phyloP scores from a whole-genome alignment of 2,797 vertebrate species.

The Muscicapa striata region DNA sequence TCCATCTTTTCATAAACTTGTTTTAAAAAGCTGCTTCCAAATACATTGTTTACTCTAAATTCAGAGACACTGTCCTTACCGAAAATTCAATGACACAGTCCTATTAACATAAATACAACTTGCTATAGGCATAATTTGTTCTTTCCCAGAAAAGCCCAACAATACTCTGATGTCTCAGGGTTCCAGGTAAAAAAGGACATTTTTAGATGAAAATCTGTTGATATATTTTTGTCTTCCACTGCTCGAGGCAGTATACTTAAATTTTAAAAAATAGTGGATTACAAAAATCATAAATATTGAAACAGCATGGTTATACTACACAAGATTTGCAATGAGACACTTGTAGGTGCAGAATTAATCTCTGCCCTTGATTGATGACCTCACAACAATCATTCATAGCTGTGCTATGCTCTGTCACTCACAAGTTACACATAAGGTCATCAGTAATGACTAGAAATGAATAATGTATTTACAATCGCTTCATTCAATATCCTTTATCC shows the following conservation, averaged over 20 bases:
- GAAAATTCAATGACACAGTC: neutral
- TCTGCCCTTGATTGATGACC: neutral
- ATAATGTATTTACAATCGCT: slow-evolving; percentile 32
- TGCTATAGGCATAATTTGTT: neutral
- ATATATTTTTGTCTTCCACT: neutral
- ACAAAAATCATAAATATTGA: neutral
- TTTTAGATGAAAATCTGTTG: neutral
- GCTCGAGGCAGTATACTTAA: neutral
- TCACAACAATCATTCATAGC: neutral
- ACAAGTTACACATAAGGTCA: neutral
- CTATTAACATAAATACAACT: neutral
- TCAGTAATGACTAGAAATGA: slow-evolving; percentile 31
- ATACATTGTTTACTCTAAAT: neutral
- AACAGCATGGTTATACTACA: neutral
- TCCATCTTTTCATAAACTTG: neutral
- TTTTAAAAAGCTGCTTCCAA: neutral
- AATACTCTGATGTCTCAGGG: neutral
- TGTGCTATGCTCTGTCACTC: neutral
- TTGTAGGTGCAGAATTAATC: neutral
- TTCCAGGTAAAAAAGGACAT: neutral
- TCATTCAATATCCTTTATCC: neutral
- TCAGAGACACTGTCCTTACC: neutral
- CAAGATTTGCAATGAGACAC: neutral
- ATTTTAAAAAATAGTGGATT: neutral
- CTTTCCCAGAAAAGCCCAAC: neutral